Evolutionary conservation across 1,140 invertebrate genomes (phyloP), one percentile per base, ranked within the genome.

Genomic region (Pseudoatta argentina): DNA sequence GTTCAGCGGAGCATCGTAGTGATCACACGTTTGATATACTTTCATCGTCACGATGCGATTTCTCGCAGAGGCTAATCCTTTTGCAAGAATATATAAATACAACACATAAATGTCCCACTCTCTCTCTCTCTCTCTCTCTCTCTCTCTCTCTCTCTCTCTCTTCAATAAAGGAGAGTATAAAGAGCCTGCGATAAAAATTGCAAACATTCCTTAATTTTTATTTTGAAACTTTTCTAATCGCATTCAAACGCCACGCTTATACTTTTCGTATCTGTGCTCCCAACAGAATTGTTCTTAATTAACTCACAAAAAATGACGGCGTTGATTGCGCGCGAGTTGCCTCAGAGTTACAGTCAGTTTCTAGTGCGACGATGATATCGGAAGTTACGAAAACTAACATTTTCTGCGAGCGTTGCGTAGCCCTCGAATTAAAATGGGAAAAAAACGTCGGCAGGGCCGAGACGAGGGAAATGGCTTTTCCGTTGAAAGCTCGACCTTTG

Each of bases 401-500:
- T 83, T 83, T 51, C 10, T 18, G 66, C 30, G 73, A 59, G 48
- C 21, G 7, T 10, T 12, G 21, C 63, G 63, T 53, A 53, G 57
- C 3, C 44, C n/a, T 44, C n/a, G 57, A 44, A 83, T 83, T 83
- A 73, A 83, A 73, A 27, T 27, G 24, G 27, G 57, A 48, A 76
- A 66, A 85, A 78, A 24, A 63, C 51, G 48, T 21, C 44, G 72
- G n/a, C 30, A 24, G 21, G 27, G 18, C 5, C 55, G 55, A 48
- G 66, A 24, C 69, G 55, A 63, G 55, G 79, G 55, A 14, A 63
- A 83, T 75, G 55, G 66, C 69, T 83, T 83, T 75, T 34, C 24
- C 55, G 39, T 16, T 59, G 27, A 72, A 82, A 72, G 78, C 67
- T 73, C 79, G 39, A 82, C 69, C 79, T 82, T 75, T 75, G 69